Evolutionary conservation across 92 coral and sea anemone species (phyloP).

Genomic region (Zoanthus solanderi): DNA sequence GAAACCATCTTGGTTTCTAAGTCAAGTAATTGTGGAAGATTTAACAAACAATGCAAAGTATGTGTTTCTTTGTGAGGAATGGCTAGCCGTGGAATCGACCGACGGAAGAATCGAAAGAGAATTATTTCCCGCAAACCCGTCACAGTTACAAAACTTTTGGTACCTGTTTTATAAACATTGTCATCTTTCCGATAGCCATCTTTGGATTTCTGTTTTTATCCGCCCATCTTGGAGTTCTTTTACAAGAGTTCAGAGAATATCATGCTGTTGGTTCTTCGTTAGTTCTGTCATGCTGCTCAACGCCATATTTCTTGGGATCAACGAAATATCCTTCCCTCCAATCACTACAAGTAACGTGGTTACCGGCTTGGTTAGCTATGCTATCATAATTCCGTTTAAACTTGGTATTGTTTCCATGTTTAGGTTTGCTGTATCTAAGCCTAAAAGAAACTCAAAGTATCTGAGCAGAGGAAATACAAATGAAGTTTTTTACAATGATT

Average conservation of each 20-base stretch:
- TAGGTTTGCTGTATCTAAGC: conserved; percentile 72
- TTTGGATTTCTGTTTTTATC: conserved; percentile 89
- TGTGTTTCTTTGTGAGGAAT: conserved; percentile 86
- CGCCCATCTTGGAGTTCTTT: conserved; percentile 86
- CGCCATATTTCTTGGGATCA: conserved; percentile 66
- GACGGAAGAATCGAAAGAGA: conserved; percentile 86
- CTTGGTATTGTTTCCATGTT: conserved; percentile 70
- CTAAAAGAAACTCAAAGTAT: conserved; percentile 24
- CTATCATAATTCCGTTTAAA: conserved; percentile 80
- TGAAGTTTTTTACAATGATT: conserved; percentile 4
- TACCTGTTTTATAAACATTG: conserved; percentile 71
- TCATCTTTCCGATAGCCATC: conserved; percentile 76
- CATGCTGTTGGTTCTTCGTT: conserved; percentile 85
- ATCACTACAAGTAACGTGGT: conserved; percentile 57
- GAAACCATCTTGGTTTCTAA: conserved; percentile 91
- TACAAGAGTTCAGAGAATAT: conserved; percentile 86
- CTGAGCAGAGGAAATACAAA: conserved; percentile 15
- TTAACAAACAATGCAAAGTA: conserved; percentile 69
- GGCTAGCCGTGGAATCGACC: conserved; percentile 95
- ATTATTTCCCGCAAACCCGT: conserved; percentile 73
- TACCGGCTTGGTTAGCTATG: conserved; percentile 75
- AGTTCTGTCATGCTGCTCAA: conserved; percentile 83
- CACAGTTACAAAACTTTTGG: conserved; percentile 72
- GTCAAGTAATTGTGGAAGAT: conserved; percentile 82
- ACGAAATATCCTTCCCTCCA: conserved; percentile 50